phyloP scores from a whole-genome alignment of 1,140 invertebrate species.

The Drosophila jambulina region DNA sequence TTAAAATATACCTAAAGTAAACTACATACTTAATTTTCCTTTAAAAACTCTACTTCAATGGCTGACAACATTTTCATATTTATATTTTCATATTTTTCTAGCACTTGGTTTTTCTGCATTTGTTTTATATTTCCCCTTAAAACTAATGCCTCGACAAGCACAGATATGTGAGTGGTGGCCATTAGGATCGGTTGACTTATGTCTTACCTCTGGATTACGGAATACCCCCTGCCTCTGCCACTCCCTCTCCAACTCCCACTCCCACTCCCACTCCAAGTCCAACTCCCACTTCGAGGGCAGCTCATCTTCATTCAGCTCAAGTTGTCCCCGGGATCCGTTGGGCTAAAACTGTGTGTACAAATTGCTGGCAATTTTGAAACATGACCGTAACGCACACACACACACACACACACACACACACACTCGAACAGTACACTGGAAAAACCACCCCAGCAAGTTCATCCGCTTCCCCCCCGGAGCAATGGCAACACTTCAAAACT shows the following conservation, averaged over 20 bases:
- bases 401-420: not conserved
- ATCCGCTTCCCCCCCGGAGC: constrained; percentile 12
- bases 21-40: not conserved
- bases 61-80: too few relatives aligned
- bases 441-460: constrained; percentile 6
- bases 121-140: not conserved
- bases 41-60: not conserved
- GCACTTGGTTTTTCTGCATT: too few relatives aligned
- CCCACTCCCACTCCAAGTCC: not conserved
- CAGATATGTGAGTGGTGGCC: constrained; percentile 13
- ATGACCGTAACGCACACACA: constrained; percentile 28
- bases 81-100: too few relatives aligned
- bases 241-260: not conserved
- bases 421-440: not conserved
- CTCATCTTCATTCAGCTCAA: constrained; percentile 46
- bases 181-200: constrained; percentile 23
- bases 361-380: constrained; percentile 53
- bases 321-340: constrained; percentile 15
- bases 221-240: not conserved
- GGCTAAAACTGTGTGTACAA: constrained; percentile 34
- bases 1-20: too few relatives aligned
- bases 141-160: constrained; percentile 1
- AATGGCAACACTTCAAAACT: constrained; percentile 66
- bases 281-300: not conserved
- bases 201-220: constrained; percentile 10